These are phyloP conservation scores for Apamea sordens DNA, from an alignment of 2,888 invertebrate genomes.

Conservation along the genomic window DNA sequence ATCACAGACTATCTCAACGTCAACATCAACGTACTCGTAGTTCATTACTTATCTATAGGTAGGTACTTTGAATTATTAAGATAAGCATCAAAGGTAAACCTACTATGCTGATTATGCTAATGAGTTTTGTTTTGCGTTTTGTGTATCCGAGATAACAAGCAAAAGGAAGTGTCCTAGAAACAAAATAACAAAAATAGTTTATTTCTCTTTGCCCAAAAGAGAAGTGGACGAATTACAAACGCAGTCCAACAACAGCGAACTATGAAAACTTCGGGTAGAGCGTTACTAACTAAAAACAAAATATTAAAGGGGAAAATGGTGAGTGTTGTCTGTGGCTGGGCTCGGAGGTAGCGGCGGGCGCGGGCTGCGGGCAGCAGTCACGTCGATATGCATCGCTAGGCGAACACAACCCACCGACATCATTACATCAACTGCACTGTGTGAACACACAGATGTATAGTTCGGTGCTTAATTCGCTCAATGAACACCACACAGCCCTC, in stretches of 20 bases:
- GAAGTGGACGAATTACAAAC: slow-evolving; percentile 34
- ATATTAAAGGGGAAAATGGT: slow-evolving; percentile 38
- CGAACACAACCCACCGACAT: slow-evolving; percentile 73
- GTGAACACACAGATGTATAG: slow-evolving; percentile 51
- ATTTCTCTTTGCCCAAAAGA: slow-evolving; percentile 10
- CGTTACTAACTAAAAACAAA: slow-evolving; percentile 45
- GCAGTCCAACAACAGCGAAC: slow-evolving; percentile 24
- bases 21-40: slow-evolving; percentile 10
- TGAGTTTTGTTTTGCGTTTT: slow-evolving; percentile 10
- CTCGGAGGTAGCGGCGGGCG: slow-evolving; percentile 6
- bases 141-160: slow-evolving; percentile 1
- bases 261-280: slow-evolving; percentile 24
- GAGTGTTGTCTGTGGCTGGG: slow-evolving; percentile 31
- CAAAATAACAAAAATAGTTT: slow-evolving; percentile 14
- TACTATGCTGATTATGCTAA: slow-evolving; percentile 7
- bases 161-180: slow-evolving; percentile 28
- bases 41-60: slow-evolving; percentile 30
- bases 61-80: slow-evolving; percentile 7
- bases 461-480: slow-evolving; percentile 61
- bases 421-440: slow-evolving; percentile 72
- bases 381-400: slow-evolving; percentile 75
- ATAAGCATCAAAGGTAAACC: slow-evolving; percentile 8
- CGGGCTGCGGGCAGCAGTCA: slow-evolving; percentile 31
- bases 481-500: slow-evolving; percentile 60
- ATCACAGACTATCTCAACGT: slow-evolving; percentile 37